Base-by-base conservation (phyloP, 2,888 invertebrate species). In the Ormyrus nitidulus region DNA sequence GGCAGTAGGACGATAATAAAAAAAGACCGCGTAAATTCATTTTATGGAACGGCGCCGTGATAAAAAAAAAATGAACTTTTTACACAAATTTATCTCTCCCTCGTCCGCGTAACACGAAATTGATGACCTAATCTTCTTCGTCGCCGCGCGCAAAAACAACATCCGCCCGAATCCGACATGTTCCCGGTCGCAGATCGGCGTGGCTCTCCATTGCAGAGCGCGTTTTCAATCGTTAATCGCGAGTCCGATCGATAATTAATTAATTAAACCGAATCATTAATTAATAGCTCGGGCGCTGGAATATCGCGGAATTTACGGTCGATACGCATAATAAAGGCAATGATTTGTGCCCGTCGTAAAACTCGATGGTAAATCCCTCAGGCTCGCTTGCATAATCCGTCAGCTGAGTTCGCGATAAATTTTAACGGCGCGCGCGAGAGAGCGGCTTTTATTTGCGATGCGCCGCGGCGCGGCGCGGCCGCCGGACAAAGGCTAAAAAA, bases 321-420 rank as follows among this genome's bases (percentile, higher is more conserved):
- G 46, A 64, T 44, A 58, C 65, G 61, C n/a, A 51, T 46, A 70
- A 72, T 51, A 66, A 68, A 73, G 79, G 79, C 53, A 54, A 71
- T 81, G 79, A 79, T 81, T 81, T 76, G 81, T 81, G 76, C 69
- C 13, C 53, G 11, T 68, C 72, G 79, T 76, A 79, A 79, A 79
- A 76, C 76, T 79, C 13, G 34, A 34, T 34, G 75, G 64, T 71
- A 69, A 78, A 71, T 72, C 81, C 66, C 79, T 72, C 72, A 73
- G 51, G 54, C 34, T 51, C 46, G 46, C 34, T 51, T 58, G 34
- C 65, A 75, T 82, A 80, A 82, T 80, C 77, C 80, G 75, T 82
- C 82, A 82, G 77, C 77, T 80, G 81, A 81, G 59, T 77, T 76
- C 5, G 77, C 75, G 72, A 80, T 80, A 80, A 82, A 82, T 82